Evolutionary conservation across 2,888 invertebrate species (phyloP).

Genomic region (Leptopterna dolabrata): DNA sequence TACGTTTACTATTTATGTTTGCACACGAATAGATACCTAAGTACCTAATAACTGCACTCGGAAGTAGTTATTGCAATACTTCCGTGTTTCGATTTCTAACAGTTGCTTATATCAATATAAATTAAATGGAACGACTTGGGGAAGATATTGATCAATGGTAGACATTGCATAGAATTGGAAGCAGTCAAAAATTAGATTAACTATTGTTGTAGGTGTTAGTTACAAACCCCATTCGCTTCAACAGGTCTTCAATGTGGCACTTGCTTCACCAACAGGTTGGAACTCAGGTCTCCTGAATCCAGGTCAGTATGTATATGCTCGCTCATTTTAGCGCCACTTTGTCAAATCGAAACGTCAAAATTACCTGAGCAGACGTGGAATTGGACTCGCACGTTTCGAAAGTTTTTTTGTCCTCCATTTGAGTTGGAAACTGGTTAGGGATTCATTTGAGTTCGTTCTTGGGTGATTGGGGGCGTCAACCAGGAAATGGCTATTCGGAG

Average conservation of each 20-base stretch:
- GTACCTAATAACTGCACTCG: too few relatives aligned
- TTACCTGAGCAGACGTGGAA: background rate
- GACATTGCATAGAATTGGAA: too few relatives aligned
- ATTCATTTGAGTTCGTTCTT: background rate
- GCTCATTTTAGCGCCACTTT: background rate
- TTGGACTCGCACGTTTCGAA: background rate
- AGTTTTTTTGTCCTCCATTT: background rate
- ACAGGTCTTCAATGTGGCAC: background rate
- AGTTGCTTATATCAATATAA: too few relatives aligned
- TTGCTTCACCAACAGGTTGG: background rate
- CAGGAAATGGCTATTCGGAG: background rate
- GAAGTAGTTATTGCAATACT: too few relatives aligned
- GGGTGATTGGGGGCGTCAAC: background rate
- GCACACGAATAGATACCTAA: too few relatives aligned
- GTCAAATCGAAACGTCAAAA: background rate
- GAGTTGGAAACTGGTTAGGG: background rate
- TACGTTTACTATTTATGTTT: too few relatives aligned
- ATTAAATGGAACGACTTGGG: too few relatives aligned
- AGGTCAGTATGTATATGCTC: background rate
- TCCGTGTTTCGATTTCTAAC: too few relatives aligned
- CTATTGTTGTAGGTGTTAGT: too few relatives aligned
- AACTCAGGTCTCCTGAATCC: background rate
- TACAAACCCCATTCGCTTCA: background rate
- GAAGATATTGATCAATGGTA: too few relatives aligned
- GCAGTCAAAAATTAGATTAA: too few relatives aligned